Percentiles rank a stretch among this genome's conserved stretches.
Conservation (phyloP, 1,140 invertebrate genomes). For the Oryctes rhinoceros region DNA sequence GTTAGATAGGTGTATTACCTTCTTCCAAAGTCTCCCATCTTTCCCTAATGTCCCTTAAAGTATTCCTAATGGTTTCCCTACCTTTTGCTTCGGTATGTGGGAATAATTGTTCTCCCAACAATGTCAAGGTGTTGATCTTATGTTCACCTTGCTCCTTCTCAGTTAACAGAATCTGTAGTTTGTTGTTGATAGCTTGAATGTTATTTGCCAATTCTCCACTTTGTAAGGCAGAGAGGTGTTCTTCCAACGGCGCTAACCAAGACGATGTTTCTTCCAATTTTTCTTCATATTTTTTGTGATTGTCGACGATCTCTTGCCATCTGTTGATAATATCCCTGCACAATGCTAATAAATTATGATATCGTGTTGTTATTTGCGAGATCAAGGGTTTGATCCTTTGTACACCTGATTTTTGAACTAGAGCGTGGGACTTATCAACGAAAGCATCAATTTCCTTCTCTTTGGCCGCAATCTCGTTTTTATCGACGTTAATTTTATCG, state of each 20-base stretch:
- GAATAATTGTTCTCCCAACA: slow-evolving; percentile 84
- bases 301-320: slow-evolving; percentile 85
- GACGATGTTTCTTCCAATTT: slow-evolving; percentile 77
- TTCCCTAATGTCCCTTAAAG: slow-evolving; percentile 79
- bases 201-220: slow-evolving; percentile 61
- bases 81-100: slow-evolving; percentile 91
- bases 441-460: slow-evolving; percentile 88
- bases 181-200: slow-evolving; percentile 69
- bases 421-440: slow-evolving; percentile 86
- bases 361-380: slow-evolving; percentile 88
- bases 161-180: slow-evolving; percentile 78
- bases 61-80: slow-evolving; percentile 85
- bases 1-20: slow-evolving; percentile 55
- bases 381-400: slow-evolving; percentile 88
- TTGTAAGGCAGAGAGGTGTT: slow-evolving; percentile 71
- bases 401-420: slow-evolving; percentile 84
- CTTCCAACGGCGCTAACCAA: slow-evolving; percentile 82
- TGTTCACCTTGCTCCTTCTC: slow-evolving; percentile 86
- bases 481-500: slow-evolving; percentile 75
- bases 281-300: slow-evolving; percentile 83
- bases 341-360: slow-evolving; percentile 82
- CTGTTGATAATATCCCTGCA: slow-evolving; percentile 90
- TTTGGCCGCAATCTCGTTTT: slow-evolving; percentile 77
- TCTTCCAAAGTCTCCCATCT: slow-evolving; percentile 87
- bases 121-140: slow-evolving; percentile 75